These are phyloP conservation scores for Leptosomus discolor DNA, from an alignment of 2,113 vertebrate species.

Conservation along the genomic window DNA sequence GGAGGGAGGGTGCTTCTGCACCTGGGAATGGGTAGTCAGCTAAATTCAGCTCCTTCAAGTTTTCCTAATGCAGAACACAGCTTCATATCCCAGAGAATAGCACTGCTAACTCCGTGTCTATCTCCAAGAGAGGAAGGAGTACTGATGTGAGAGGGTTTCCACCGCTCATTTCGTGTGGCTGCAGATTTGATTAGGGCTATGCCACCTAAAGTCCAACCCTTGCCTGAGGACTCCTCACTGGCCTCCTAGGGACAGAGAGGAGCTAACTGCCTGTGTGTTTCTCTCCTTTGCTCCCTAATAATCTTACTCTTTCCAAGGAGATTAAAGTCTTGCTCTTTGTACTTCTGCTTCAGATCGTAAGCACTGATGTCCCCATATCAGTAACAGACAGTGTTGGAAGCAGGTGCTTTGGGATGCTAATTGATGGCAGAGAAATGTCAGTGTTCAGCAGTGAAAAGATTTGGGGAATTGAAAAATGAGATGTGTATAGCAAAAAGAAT, in stretches of 20 bases:
- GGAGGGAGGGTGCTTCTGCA: background rate
- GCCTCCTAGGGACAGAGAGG: background rate
- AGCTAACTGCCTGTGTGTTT: background rate
- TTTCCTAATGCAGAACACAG: background rate
- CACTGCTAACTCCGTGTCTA: background rate
- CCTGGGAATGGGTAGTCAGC: background rate
- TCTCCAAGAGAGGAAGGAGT: background rate
- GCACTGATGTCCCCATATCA: background rate
- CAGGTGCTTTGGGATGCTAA: background rate
- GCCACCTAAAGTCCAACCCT: background rate
- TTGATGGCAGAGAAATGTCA: background rate
- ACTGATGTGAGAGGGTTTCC: rapidly evolving
- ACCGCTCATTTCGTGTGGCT: background rate
- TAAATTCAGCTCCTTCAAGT: background rate
- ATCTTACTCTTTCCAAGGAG: background rate
- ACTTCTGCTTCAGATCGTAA: background rate
- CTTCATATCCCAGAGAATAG: background rate
- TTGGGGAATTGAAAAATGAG: background rate
- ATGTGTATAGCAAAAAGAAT: background rate
- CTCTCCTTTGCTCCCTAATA: background rate
- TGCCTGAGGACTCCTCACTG: background rate
- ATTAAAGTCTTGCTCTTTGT: background rate
- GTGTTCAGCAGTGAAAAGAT: background rate
- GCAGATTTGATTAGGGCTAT: background rate
- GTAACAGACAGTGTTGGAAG: background rate